These are phyloP conservation scores for Parambassis ranga DNA, from an alignment of 2,797 vertebrate genomes.

Conservation along the genomic window DNA sequence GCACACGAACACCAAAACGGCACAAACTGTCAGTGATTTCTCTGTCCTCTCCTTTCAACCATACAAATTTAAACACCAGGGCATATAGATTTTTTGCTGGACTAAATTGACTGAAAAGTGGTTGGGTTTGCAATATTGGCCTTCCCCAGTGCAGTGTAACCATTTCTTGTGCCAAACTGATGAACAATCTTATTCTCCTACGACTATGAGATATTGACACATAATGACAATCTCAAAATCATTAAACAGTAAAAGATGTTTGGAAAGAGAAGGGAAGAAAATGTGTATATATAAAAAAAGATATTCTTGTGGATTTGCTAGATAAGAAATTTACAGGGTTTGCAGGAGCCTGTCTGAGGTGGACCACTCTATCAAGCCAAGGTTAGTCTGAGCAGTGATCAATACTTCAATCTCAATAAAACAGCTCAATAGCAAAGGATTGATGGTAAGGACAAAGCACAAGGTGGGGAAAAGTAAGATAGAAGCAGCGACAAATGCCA, in stretches of 20 bases:
- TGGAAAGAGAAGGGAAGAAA: slow-evolving; percentile 27
- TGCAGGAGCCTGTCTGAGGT: slow-evolving; percentile 23
- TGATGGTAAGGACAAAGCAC: slow-evolving; percentile 67
- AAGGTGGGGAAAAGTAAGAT: slow-evolving; percentile 46
- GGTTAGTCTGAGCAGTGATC: slow-evolving; percentile 87
- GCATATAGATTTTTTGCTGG: slow-evolving; percentile 89
- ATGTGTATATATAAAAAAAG: slow-evolving; percentile 20
- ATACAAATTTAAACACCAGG: slow-evolving; percentile 78
- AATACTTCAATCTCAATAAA: slow-evolving; percentile 97
- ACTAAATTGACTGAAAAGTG: slow-evolving; percentile 95
- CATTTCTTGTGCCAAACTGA: slow-evolving; percentile 76
- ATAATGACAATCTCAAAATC: slow-evolving; percentile 80
- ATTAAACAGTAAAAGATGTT: slow-evolving; percentile 77
- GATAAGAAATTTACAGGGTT: slow-evolving; percentile 80
- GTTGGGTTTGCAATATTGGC: slow-evolving; percentile 92
- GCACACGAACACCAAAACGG: slow-evolving; percentile 10
- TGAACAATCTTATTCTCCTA: slow-evolving; percentile 83
- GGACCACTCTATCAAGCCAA: slow-evolving; percentile 79
- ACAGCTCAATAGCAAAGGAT: slow-evolving; percentile 87
- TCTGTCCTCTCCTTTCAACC: slow-evolving; percentile 57
- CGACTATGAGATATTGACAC: slow-evolving; percentile 79
- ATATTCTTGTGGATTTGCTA: slow-evolving; percentile 57
- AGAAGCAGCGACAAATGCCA: slow-evolving; percentile 67
- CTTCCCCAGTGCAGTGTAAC: slow-evolving; percentile 86
- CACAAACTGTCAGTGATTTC: slow-evolving; percentile 8